Percentiles rank a stretch among this genome's conserved stretches.
These are phyloP conservation scores for western clawed frog (Xenopus tropicalis) DNA, from an alignment of 2,113 vertebrate species.

Conservation along the genomic window DNA sequence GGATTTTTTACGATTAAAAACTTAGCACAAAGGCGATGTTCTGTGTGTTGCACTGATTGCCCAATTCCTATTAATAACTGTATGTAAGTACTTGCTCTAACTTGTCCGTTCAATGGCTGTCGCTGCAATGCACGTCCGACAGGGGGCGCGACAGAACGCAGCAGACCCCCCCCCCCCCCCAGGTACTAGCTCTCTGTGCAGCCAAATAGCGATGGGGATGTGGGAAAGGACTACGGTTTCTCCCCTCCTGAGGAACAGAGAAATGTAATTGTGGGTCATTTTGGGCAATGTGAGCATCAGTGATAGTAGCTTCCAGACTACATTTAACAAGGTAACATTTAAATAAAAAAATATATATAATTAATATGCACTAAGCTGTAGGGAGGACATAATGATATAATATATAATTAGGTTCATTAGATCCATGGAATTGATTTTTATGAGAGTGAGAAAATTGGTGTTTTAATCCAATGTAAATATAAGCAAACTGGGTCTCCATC, in stretches of 20 bases:
- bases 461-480: too few relatives aligned
- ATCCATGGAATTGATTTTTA: not conserved
- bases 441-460: too few relatives aligned
- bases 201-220: not conserved
- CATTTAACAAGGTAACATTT: not conserved
- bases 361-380: not conserved
- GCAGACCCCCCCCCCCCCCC: too few relatives aligned
- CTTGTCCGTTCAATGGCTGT: not conserved
- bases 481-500: too few relatives aligned
- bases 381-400: not conserved
- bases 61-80: not conserved
- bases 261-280: not conserved
- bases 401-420: not conserved
- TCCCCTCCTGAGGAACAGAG: not conserved
- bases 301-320: not conserved
- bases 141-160: conserved; percentile 22
- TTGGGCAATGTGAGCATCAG: not conserved
- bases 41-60: too few relatives aligned
- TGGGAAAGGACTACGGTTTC: not conserved
- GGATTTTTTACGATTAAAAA: conserved; percentile 36
- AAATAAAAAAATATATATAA: not conserved
- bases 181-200: not conserved
- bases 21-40: not conserved
- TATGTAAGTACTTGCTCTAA: not conserved
- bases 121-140: not conserved